Percentiles rank a stretch among this genome's conserved stretches.
Evolutionary conservation across 1,140 invertebrate species (phyloP).

Genomic region (Euglossa dilemma): DNA sequence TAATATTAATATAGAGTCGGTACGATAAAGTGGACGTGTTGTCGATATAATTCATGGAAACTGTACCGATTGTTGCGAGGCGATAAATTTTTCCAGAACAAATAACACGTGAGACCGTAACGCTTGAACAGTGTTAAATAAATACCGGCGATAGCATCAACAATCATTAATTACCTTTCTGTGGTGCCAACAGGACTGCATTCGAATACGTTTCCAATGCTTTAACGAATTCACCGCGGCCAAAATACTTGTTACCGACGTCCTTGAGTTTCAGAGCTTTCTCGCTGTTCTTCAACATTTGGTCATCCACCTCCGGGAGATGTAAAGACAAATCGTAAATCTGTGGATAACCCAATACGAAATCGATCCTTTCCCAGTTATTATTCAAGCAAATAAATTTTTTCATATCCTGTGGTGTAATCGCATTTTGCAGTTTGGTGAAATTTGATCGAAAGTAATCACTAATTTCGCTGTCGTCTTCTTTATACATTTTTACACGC

Average conservation of each 20-base stretch:
- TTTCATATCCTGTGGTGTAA: conserved; percentile 67
- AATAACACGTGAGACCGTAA: background rate
- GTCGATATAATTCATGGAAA: conserved; percentile 1
- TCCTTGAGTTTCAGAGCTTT: conserved; percentile 87
- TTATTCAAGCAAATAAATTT: conserved; percentile 67
- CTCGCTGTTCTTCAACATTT: conserved; percentile 84
- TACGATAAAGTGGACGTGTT: background rate
- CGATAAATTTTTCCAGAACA: background rate
- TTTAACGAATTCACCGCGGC: conserved; percentile 88
- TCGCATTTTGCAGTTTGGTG: conserved; percentile 64
- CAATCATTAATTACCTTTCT: conserved; percentile 82
- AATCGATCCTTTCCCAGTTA: conserved; percentile 71
- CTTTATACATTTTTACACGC: conserved; percentile 43
- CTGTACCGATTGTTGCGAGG: conserved; percentile 2
- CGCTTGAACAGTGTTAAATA: background rate
- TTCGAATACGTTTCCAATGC: conserved; percentile 90
- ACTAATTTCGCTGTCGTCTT: conserved; percentile 68
- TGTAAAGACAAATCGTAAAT: conserved; percentile 66
- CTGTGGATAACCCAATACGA: conserved; percentile 74
- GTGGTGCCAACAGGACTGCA: conserved; percentile 85
- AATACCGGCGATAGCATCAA: conserved; percentile 3
- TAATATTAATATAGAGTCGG: background rate
- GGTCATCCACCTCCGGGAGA: conserved; percentile 64
- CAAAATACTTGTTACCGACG: conserved; percentile 90
- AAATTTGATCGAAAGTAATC: conserved; percentile 76